phyloP scores from a whole-genome alignment of 1,140 invertebrate species.

The Ectropis grisescens region DNA sequence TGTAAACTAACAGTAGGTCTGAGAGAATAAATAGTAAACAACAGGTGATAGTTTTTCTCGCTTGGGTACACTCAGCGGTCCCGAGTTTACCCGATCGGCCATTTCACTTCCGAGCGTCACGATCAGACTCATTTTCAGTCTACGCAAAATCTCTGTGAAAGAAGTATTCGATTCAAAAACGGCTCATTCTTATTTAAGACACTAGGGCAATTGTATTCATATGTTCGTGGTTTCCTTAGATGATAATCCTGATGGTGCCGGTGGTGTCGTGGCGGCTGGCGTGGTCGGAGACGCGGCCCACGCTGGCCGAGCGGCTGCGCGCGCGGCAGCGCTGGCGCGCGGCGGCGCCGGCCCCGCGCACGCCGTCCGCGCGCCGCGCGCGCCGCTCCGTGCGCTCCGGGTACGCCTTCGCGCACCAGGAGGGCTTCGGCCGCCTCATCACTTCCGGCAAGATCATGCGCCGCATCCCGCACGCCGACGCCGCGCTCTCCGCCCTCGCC shows the following conservation, averaged over 20 bases:
- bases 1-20: too few species aligned
- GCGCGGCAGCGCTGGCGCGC: slow-evolving; percentile 71
- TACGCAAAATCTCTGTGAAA: too few species aligned
- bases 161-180: too few species aligned
- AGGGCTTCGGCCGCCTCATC: slow-evolving; percentile 97
- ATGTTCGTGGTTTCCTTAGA: slow-evolving; percentile 57
- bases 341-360: slow-evolving; percentile 83
- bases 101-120: too few species aligned
- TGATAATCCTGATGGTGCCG: slow-evolving; percentile 86
- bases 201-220: too few species aligned
- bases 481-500: slow-evolving; percentile 65
- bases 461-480: slow-evolving; percentile 79
- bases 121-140: too few species aligned
- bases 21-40: too few species aligned
- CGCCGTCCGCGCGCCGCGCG: slow-evolving; percentile 87
- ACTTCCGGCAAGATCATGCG: slow-evolving; percentile 98
- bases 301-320: slow-evolving; percentile 91
- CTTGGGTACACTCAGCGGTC: too few species aligned
- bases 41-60: too few species aligned
- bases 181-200: too few species aligned
- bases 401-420: slow-evolving; percentile 97
- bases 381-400: slow-evolving; percentile 94
- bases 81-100: too few species aligned
- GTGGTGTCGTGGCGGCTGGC: slow-evolving; percentile 96
- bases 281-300: slow-evolving; percentile 89